Conservation (phyloP, 2,888 invertebrate species). For the Campopleginae sp. region DNA sequence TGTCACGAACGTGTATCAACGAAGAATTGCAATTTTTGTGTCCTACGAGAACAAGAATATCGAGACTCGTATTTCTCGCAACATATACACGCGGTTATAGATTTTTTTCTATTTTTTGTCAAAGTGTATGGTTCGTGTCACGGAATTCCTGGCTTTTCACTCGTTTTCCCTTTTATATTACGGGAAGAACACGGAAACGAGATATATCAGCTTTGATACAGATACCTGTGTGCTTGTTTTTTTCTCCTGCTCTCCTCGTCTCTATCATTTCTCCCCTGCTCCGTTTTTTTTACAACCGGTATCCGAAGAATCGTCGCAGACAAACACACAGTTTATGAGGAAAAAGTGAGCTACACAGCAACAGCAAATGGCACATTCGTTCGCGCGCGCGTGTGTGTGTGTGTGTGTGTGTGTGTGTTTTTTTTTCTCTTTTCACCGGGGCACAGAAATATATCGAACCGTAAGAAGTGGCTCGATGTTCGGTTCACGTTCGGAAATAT, state of each 20-base stretch:
- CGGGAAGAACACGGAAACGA: slow-evolving; percentile 59
- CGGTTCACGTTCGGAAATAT: not conserved
- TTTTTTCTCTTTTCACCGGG: not conserved
- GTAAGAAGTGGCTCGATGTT: not conserved
- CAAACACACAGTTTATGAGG: slow-evolving; percentile 32
- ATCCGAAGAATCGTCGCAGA: slow-evolving; percentile 54
- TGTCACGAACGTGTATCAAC: slow-evolving; percentile 54
- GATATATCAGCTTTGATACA: slow-evolving; percentile 47
- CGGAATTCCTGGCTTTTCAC: slow-evolving; percentile 56
- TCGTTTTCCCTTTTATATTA: slow-evolving; percentile 45
- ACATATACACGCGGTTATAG: not conserved
- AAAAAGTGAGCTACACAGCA: slow-evolving; percentile 13
- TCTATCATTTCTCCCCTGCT: slow-evolving; percentile 20
- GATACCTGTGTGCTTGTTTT: slow-evolving; percentile 25
- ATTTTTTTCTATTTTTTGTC: not conserved
- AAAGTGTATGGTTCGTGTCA: slow-evolving; percentile 43
- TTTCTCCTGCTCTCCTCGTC: not conserved
- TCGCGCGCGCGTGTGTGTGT: too few species aligned
- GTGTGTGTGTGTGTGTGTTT: too few species aligned
- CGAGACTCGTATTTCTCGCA: slow-evolving; percentile 50
- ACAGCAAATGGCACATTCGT: slow-evolving; percentile 52
- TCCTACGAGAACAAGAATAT: slow-evolving; percentile 23
- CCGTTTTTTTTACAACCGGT: slow-evolving; percentile 40
- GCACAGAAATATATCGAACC: slow-evolving; percentile 25
- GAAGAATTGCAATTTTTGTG: slow-evolving; percentile 54